Percentiles rank a stretch among this genome's conserved stretches.
Conservation (phyloP, 2,888 invertebrate species). For the Nomada fucata region DNA sequence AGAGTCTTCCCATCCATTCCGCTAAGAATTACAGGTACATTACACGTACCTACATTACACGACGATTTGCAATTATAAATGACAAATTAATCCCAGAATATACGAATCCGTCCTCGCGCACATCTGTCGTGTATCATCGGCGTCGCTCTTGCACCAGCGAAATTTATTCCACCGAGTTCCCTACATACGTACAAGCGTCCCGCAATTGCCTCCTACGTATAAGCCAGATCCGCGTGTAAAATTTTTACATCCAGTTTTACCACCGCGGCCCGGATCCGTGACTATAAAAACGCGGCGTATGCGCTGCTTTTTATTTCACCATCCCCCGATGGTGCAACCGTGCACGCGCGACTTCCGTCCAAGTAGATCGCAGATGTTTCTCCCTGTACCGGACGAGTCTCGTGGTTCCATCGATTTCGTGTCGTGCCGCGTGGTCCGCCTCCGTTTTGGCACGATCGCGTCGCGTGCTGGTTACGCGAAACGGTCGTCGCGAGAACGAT, state of each 20-base stretch:
- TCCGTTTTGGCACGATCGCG: conserved; percentile 38
- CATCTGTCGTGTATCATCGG: background rate
- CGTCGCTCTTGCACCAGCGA: background rate
- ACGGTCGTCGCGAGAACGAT: conserved; percentile 62
- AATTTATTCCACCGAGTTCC: background rate
- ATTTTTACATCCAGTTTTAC: background rate
- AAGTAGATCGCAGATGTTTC: conserved; percentile 28
- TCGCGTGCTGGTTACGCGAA: conserved; percentile 62
- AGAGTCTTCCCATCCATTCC: too few species aligned
- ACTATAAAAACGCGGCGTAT: background rate
- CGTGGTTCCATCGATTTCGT: conserved; percentile 11
- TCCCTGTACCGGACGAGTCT: conserved; percentile 1
- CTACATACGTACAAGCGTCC: background rate
- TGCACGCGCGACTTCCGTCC: background rate
- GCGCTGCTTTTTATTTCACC: background rate
- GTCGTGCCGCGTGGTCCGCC: background rate
- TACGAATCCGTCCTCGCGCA: background rate
- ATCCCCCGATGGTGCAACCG: too few species aligned
- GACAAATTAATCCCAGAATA: too few species aligned
- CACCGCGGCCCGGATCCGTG: background rate
- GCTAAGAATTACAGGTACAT: too few species aligned
- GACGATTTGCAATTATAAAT: too few species aligned
- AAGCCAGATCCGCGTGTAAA: background rate
- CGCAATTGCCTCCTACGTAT: background rate
- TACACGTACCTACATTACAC: too few species aligned